These are phyloP conservation scores for Cheilinus undulatus DNA, from an alignment of 2,113 vertebrate species.

Conservation along the genomic window DNA sequence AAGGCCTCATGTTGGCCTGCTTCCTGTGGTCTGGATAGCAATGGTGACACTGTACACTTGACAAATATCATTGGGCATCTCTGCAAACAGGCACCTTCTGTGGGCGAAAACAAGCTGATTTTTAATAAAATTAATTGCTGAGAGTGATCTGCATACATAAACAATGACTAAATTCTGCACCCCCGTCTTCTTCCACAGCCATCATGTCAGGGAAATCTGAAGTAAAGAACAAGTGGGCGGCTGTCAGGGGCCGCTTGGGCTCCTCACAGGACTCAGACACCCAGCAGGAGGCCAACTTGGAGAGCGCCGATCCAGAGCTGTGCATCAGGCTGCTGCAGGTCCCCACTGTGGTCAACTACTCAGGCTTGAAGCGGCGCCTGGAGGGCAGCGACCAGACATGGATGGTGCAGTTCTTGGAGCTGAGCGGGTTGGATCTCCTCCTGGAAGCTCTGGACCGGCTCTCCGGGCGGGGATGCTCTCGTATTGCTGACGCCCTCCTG, in stretches of 20 bases:
- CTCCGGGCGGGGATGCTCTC: slow-evolving; percentile 92
- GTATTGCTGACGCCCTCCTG: slow-evolving; percentile 92
- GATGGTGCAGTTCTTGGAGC: slow-evolving; percentile 98
- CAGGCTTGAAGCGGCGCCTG: slow-evolving; percentile 92
- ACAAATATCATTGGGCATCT: slow-evolving; percentile 3
- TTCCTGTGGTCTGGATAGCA: slow-evolving; percentile 52
- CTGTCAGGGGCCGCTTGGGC: slow-evolving; percentile 89
- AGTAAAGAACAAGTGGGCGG: slow-evolving; percentile 91
- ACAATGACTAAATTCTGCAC: background rate
- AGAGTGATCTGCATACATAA: background rate
- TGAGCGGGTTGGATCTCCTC: slow-evolving; percentile 93
- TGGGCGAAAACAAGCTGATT: background rate
- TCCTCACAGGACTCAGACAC: slow-evolving; percentile 88
- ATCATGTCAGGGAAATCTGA: slow-evolving; percentile 89
- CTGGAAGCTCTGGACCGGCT: slow-evolving; percentile 95
- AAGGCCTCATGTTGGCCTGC: slow-evolving; percentile 44
- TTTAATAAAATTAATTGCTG: background rate
- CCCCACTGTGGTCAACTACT: slow-evolving; percentile 96
- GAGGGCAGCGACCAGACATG: slow-evolving; percentile 91
- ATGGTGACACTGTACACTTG: background rate
- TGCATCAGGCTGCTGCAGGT: slow-evolving; percentile 96
- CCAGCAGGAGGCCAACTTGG: slow-evolving; percentile 93
- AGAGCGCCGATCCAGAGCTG: slow-evolving; percentile 95
- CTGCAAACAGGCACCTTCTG: slow-evolving; percentile 7
- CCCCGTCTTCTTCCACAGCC: slow-evolving; percentile 38